Conservation (phyloP, 2,888 invertebrate genomes). For the Stictocephala bisonia region DNA sequence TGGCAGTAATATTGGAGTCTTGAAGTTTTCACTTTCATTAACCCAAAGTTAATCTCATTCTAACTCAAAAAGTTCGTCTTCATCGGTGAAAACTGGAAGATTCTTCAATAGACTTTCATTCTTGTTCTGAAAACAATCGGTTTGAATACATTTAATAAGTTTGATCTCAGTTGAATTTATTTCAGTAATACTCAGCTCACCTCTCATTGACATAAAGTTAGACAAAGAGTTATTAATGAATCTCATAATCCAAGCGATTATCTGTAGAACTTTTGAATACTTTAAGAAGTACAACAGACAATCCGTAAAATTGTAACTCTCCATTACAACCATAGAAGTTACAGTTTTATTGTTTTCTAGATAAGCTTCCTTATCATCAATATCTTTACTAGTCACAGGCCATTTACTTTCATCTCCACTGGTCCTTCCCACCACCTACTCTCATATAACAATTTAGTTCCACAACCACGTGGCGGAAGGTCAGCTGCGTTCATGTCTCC, state of each 20-base stretch:
- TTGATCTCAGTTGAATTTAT: too few relatives aligned
- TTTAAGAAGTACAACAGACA: neutral
- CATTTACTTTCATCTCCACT: neutral
- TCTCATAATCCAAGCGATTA: neutral
- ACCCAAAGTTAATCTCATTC: neutral
- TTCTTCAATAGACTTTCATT: neutral
- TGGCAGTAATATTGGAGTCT: neutral
- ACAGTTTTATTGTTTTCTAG: neutral
- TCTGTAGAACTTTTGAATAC: neutral
- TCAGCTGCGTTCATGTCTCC: slow-evolving; percentile 39
- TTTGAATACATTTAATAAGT: neutral
- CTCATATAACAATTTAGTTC: neutral
- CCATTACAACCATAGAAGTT: neutral
- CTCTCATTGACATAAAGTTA: too few relatives aligned
- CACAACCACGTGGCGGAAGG: slow-evolving; percentile 43
- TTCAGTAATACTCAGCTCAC: too few relatives aligned
- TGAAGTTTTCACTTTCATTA: neutral
- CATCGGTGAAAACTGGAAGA: neutral
- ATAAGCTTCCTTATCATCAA: neutral
- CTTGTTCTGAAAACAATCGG: neutral
- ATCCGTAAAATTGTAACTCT: neutral
- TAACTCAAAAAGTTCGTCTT: neutral
- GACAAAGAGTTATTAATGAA: neutral
- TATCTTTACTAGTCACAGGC: neutral
- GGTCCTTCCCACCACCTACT: slow-evolving; percentile 36